These are phyloP conservation scores for Xanthia icteritia DNA, from an alignment of 2,888 invertebrate genomes.

Conservation along the genomic window DNA sequence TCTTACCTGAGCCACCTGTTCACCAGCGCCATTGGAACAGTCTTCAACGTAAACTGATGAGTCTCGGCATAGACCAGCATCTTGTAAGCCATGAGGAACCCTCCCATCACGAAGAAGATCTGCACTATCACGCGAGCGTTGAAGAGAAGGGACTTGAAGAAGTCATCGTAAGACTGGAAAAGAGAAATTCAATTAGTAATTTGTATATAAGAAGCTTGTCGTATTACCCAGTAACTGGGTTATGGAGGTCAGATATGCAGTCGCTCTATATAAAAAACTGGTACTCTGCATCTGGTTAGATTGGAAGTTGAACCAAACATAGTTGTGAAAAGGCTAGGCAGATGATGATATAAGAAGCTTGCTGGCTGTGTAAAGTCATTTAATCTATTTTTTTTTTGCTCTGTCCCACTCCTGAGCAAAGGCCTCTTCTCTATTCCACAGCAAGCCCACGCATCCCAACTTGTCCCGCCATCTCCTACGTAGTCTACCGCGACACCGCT, in stretches of 20 bases:
- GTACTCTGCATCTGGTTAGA: not conserved
- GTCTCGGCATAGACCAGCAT: constrained; percentile 85
- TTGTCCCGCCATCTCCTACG: too few relatives aligned
- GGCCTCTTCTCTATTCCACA: too few relatives aligned
- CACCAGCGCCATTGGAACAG: constrained; percentile 85
- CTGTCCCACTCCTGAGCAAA: too few relatives aligned
- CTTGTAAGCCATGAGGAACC: constrained; percentile 88
- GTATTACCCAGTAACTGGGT: too few relatives aligned
- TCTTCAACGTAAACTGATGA: constrained; percentile 83
- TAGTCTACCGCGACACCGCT: too few relatives aligned
- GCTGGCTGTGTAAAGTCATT: too few relatives aligned
- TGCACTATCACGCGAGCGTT: constrained; percentile 87
- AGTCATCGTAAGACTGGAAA: constrained; percentile 85
- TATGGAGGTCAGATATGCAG: too few relatives aligned
- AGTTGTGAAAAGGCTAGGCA: not conserved
- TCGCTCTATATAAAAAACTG: not conserved
- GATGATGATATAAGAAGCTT: not conserved
- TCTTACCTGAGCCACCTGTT: constrained; percentile 84
- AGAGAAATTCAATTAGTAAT: constrained; percentile 18
- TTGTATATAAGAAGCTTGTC: too few relatives aligned
- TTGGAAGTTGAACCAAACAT: not conserved
- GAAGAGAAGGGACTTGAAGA: constrained; percentile 87
- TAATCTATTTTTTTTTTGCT: too few relatives aligned
- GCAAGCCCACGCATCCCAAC: too few relatives aligned
- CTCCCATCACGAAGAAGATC: constrained; percentile 88